Evolutionary conservation across 2,797 vertebrate species (phyloP).

Genomic region (Mormyrops boulengeri): DNA sequence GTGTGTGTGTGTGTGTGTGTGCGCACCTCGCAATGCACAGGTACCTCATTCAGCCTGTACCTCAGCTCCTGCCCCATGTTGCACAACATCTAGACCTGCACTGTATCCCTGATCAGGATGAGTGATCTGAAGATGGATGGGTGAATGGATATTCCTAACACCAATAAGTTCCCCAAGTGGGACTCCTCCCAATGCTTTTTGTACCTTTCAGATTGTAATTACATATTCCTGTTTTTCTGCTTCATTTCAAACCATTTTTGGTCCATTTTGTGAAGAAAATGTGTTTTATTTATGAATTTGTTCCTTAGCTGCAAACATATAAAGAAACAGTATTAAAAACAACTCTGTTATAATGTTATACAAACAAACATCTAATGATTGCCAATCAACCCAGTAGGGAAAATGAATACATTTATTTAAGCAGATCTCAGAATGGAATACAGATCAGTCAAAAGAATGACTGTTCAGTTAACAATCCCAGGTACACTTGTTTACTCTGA

Average conservation of each 20-base stretch:
- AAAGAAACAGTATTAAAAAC: neutral
- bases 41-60: neutral
- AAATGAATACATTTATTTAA: neutral
- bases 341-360: neutral
- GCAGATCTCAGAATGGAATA: conserved; percentile 25
- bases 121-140: neutral
- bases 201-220: neutral
- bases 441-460: conserved; percentile 22
- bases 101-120: neutral
- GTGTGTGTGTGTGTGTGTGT: no score
- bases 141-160: neutral
- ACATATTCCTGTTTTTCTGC: neutral
- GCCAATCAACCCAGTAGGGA: neutral
- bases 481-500: conserved; percentile 13
- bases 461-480: conserved; percentile 20
- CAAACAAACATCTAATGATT: neutral
- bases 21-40: neutral
- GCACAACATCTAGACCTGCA: neutral
- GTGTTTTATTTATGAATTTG: neutral
- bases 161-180: neutral
- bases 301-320: neutral
- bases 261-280: neutral
- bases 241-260: neutral
- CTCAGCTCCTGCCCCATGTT: neutral
- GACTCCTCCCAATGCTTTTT: neutral